These are phyloP conservation scores for Brachionus angularis DNA, from an alignment of 1,140 invertebrate genomes.

Conservation along the genomic window DNA sequence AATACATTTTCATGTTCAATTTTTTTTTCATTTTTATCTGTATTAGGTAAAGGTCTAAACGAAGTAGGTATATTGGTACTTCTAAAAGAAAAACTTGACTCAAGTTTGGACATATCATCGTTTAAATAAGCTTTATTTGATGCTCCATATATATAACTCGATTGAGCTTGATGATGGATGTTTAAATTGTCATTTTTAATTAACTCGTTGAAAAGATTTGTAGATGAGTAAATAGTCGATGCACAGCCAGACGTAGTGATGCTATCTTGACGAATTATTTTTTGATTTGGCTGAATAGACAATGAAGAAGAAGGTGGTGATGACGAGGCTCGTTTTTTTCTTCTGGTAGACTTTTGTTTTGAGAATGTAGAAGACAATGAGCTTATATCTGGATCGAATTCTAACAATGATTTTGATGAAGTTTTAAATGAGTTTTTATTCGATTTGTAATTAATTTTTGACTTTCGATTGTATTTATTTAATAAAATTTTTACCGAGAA, in stretches of 20 bases:
- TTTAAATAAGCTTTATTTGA: conserved; percentile 7
- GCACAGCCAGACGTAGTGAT: too few relatives aligned
- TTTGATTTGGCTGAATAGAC: too few relatives aligned
- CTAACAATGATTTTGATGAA: conserved; percentile 24
- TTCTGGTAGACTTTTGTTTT: background rate
- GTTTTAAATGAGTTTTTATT: conserved; percentile 1
- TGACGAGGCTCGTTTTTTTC: conserved; percentile 10
- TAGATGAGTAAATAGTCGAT: conserved; percentile 25
- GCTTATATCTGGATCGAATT: conserved; percentile 3
- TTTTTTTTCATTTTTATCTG: conserved; percentile 38
- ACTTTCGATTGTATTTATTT: conserved; percentile 17
- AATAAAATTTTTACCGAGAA: conserved; percentile 26
- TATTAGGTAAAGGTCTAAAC: background rate
- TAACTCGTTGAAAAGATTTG: background rate
- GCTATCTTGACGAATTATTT: too few relatives aligned
- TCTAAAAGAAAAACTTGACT: conserved; percentile 1
- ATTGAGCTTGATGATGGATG: background rate
- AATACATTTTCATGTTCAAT: background rate
- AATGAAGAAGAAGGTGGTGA: conserved; percentile 1
- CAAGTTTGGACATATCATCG: background rate
- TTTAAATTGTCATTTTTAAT: too few relatives aligned
- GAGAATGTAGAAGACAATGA: background rate
- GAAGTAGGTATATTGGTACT: background rate
- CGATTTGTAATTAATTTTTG: background rate
- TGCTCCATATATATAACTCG: conserved; percentile 9